phyloP scores from a whole-genome alignment of 1,140 invertebrate genomes.

The Venturia canescens region DNA sequence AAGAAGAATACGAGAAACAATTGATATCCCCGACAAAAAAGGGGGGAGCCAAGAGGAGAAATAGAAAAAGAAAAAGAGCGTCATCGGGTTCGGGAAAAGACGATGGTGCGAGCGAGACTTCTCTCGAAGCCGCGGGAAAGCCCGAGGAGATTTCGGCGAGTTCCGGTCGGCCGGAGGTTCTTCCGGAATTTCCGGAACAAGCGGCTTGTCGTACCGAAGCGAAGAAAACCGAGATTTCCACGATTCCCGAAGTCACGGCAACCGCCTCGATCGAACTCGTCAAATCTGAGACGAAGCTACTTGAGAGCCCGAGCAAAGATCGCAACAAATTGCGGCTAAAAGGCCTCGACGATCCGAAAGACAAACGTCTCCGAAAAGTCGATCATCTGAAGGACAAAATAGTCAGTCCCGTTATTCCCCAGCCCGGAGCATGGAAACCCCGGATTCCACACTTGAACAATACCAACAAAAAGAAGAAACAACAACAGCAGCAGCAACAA shows the following conservation, averaged over 20 bases:
- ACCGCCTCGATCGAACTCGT: conserved; percentile 6
- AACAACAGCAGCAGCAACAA: conserved; percentile 61
- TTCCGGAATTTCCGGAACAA: not conserved
- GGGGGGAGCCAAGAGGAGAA: conserved; percentile 76
- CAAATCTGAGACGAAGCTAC: conserved; percentile 63
- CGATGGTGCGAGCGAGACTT: conserved; percentile 57
- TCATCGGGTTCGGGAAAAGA: conserved; percentile 78
- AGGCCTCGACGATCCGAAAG: conserved; percentile 73
- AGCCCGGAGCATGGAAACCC: conserved; percentile 88
- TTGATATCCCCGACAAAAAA: conserved; percentile 82
- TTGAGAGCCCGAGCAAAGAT: conserved; percentile 69
- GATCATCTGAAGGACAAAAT: conserved; percentile 90
- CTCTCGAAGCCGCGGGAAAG: not conserved
- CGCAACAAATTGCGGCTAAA: conserved; percentile 71
- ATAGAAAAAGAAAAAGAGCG: conserved; percentile 76
- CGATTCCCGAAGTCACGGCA: not conserved
- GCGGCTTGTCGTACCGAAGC: too few species aligned
- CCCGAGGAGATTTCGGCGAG: conserved; percentile 54
- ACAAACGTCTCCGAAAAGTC: conserved; percentile 80
- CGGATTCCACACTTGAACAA: conserved; percentile 68
- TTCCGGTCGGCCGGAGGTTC: not conserved
- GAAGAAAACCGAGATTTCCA: too few species aligned
- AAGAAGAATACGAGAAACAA: conserved; percentile 87
- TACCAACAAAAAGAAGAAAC: conserved; percentile 71
- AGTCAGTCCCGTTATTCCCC: conserved; percentile 93